Percentiles rank a stretch among this genome's conserved stretches.
Conservation (phyloP, 2,888 invertebrate genomes). For the Philaethria dido region DNA sequence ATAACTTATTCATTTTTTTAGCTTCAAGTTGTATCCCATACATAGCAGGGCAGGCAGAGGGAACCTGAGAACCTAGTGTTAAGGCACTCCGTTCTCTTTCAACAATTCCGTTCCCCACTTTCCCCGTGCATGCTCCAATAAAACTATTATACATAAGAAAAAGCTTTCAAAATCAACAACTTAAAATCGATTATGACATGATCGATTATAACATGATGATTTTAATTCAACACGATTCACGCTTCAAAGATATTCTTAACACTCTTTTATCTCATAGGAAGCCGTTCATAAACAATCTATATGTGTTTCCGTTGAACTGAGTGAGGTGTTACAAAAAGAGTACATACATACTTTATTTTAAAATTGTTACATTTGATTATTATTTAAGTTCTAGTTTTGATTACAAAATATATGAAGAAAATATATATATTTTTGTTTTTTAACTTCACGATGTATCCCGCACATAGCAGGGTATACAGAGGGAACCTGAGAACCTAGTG, state of each 20-base stretch:
- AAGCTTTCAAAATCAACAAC: not conserved
- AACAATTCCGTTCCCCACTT: too few species aligned
- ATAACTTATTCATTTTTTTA: too few species aligned
- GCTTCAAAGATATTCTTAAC: slow-evolving; percentile 23
- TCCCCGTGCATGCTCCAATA: too few species aligned
- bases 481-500: too few species aligned
- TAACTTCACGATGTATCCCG: too few species aligned
- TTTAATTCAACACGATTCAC: slow-evolving; percentile 22
- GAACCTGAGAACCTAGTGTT: too few species aligned
- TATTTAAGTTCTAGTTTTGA: not conserved
- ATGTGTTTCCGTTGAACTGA: slow-evolving; percentile 34
- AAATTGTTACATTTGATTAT: not conserved
- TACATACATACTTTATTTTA: slow-evolving; percentile 22
- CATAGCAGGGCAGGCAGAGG: too few species aligned
- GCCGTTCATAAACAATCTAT: slow-evolving; percentile 39
- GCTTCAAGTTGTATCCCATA: too few species aligned
- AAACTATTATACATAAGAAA: too few species aligned
- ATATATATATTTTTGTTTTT: too few species aligned
- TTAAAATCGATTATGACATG: slow-evolving; percentile 2
- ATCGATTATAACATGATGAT: slow-evolving; percentile 26
- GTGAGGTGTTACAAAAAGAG: slow-evolving; percentile 35
- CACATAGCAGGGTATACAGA: too few species aligned
- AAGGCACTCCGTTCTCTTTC: too few species aligned
- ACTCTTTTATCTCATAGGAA: slow-evolving; percentile 43
- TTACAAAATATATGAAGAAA: not conserved